Base-by-base conservation (phyloP, 1,140 invertebrate species). In the Hyles vespertilio region DNA sequence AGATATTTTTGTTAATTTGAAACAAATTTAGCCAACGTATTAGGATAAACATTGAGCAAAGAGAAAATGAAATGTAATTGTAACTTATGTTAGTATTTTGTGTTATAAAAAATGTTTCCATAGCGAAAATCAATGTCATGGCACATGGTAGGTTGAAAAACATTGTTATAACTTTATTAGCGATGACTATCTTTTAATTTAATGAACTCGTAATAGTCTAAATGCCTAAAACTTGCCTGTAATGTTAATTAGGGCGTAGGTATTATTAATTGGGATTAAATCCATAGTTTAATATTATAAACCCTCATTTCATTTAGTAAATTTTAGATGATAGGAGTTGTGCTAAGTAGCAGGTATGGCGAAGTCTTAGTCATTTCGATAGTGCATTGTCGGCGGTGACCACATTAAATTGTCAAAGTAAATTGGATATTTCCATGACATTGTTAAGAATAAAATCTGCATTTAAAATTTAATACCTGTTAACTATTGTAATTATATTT, bases 381-480 rank as follows among this genome's bases (percentile, higher is more conserved):
- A 45, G 52, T 54, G 46, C 49, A 45, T 51, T 56, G 56, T 40
- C 36, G 36, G 36, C 36, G 36, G 22, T 22, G 22, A 44, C 12
- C 12, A 44, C 48, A 51, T 51, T 45, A 50, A 59, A 51, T 60
- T 69, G 61, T 77, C 51, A 63, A 34, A 59, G 48, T 69, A 61
- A 65, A 70, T 74, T 78, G 67, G 67, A 74, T 64, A 22, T 69
- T 62, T 77, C 84, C 77, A 82, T 87, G 81, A 85, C 80, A 85
- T 83, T 87, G 82, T 84, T 77, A 82, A 67, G 49, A 64, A 55
- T 49, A 54, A 78, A 79, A 74, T 67, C 74, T 86, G 84, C 84
- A 87, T 87, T 87, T 87, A 84, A 87, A 87, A 82, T 84, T 81
- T 78, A 81, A 77, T 74, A 77, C 74, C 78, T 87, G 84, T 83